Evolutionary conservation across 92 coral and sea anemone genomes (phyloP), one percentile per base, ranked within the genome.

Genomic region (Heliopora coerulea): DNA sequence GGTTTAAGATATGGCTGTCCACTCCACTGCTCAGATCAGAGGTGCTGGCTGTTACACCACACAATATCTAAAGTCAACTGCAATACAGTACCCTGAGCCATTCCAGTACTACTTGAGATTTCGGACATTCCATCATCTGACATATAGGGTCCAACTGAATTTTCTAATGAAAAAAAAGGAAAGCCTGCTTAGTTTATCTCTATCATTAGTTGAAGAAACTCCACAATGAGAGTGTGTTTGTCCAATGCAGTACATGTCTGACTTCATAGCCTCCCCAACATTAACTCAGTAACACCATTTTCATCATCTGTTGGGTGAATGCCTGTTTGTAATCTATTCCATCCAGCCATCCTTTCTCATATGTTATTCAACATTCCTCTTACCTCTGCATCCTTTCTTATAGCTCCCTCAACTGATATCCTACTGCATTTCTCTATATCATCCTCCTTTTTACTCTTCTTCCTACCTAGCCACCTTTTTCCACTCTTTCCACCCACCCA

Each of bases 41-140:
- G n/a, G n/a, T n/a, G n/a, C n/a, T n/a, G n/a, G n/a, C n/a, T n/a
- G n/a, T n/a, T n/a, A n/a, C n/a, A n/a, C n/a, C n/a, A n/a, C n/a
- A n/a, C n/a, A n/a, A n/a, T n/a, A n/a, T n/a, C n/a, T n/a, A n/a
- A n/a, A n/a, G n/a, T n/a, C n/a, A n/a, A n/a, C n/a, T n/a, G 74
- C 54, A 59, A 75, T 33, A 14, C 46, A n/a, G n/a, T 69, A 69
- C 76, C 76, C 50, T 49, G 62, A 25, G 62, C 20, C 76, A 50
- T 69, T 30, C 76, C 76, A 30, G 56, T 62, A 25, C 19, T 56
- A 48, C 96, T 90, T 21, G 96, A 89, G 81, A 84, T 78, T 50
- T 89, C 96, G 2, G 96, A 89, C 78, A 86, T 78, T 7, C 85
- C 91, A 79, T 89, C 96, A 63, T 89, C 96, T 54, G 96, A 89